These are phyloP conservation scores for Mesaphorura yosii DNA, from an alignment of 1,140 invertebrate genomes.

Conservation along the genomic window DNA sequence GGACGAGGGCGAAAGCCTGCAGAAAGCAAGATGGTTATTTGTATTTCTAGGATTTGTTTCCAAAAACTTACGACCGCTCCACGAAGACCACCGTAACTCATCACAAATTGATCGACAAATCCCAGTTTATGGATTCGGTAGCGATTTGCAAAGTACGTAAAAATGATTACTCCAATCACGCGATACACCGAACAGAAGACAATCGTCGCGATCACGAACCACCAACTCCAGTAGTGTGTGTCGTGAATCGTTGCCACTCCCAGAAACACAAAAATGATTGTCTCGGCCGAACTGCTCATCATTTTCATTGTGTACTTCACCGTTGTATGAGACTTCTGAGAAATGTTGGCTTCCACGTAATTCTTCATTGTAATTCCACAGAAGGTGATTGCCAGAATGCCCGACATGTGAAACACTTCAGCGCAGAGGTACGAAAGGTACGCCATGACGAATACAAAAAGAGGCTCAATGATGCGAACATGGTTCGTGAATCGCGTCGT, in stretches of 20 bases:
- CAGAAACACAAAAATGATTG: conserved; percentile 98
- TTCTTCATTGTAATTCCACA: conserved; percentile 99
- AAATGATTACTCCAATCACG: conserved; percentile 80
- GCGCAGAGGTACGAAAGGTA: conserved; percentile 94
- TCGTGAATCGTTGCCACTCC: conserved; percentile 94
- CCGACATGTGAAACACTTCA: conserved; percentile 96
- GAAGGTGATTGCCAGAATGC: conserved; percentile 92
- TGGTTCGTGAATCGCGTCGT: conserved; percentile 91
- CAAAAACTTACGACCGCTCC: no score
- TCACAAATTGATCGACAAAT: conserved; percentile 95
- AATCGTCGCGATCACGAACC: conserved; percentile 87
- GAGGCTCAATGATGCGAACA: conserved; percentile 93
- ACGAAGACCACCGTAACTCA: conserved; percentile 91
- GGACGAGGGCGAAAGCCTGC: conserved; percentile 90
- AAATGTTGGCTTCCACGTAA: conserved; percentile 95
- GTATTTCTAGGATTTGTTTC: no score
- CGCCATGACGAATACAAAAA: conserved; percentile 98
- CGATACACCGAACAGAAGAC: conserved; percentile 88
- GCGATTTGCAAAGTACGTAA: conserved; percentile 79
- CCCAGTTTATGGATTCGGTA: conserved; percentile 82
- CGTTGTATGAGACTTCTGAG: conserved; percentile 93
- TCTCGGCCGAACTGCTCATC: conserved; percentile 90
- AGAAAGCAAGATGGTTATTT: no score
- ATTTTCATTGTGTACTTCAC: conserved; percentile 99
- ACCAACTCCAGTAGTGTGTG: conserved; percentile 84